Conservation (phyloP, 2,113 vertebrate species). For the Elanus axillaris region DNA sequence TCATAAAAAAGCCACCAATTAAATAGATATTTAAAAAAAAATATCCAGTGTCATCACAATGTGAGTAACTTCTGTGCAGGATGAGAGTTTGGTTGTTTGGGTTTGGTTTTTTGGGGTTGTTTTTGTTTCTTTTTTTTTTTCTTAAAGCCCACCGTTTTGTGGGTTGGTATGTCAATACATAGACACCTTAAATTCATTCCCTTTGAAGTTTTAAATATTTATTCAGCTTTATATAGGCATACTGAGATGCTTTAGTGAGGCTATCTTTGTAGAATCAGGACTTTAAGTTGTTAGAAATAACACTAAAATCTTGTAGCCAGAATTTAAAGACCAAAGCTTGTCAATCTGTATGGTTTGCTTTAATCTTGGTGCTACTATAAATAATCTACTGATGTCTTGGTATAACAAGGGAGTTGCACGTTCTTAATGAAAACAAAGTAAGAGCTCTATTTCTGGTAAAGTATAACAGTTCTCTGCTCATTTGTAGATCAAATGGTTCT, state of each 20-base stretch:
- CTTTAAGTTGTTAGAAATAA: not conserved
- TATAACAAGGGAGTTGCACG: not conserved
- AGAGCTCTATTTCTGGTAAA: not conserved
- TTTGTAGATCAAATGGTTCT: not conserved
- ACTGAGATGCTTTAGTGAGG: not conserved
- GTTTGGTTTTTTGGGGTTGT: too few species aligned
- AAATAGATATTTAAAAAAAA: not conserved
- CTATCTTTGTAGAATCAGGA: not conserved
- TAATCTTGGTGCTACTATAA: not conserved
- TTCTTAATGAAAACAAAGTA: not conserved
- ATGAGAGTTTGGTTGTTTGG: not conserved
- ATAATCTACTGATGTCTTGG: not conserved
- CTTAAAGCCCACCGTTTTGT: not conserved
- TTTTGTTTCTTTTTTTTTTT: not conserved
- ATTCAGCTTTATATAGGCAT: not conserved
- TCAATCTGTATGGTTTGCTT: not conserved
- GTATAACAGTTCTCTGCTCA: not conserved
- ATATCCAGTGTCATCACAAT: not conserved
- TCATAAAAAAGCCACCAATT: not conserved
- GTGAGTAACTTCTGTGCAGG: not conserved
- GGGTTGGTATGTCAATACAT: not conserved
- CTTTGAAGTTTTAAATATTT: not conserved
- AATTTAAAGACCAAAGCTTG: not conserved
- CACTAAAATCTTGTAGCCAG: not conserved
- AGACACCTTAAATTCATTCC: not conserved